phyloP scores from a whole-genome alignment of 2,888 invertebrate species.

The Caenorhabditis sp. region DNA sequence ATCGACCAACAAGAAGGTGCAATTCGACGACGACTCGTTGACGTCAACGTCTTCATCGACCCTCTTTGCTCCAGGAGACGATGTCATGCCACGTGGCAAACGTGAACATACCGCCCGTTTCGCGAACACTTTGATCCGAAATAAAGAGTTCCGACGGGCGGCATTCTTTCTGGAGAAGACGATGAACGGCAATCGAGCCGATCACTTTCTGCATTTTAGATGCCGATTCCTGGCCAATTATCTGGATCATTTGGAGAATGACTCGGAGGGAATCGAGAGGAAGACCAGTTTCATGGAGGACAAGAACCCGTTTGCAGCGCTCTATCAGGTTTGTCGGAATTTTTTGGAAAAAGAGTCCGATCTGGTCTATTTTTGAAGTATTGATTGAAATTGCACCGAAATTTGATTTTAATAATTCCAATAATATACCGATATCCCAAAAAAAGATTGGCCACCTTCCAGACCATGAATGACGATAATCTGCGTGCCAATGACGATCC shows the following conservation, averaged over 20 bases:
- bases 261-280: conserved; percentile 71
- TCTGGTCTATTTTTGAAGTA: no score
- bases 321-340: no score
- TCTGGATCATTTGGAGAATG: conserved; percentile 69
- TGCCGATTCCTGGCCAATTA: conserved; percentile 77
- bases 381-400: no score
- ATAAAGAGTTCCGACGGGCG: conserved; percentile 79
- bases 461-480: conserved; percentile 62
- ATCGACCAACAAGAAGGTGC: neutral
- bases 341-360: no score
- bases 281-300: conserved; percentile 57
- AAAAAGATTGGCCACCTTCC: no score
- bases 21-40: neutral
- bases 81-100: conserved; percentile 11
- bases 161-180: conserved; percentile 86
- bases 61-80: neutral
- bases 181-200: conserved; percentile 85
- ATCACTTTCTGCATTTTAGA: conserved; percentile 88
- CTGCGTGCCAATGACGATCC: conserved; percentile 47
- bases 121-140: conserved; percentile 41
- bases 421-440: no score
- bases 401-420: no score
- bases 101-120: conserved; percentile 23
- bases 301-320: conserved; percentile 12
- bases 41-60: conserved; percentile 4